These are phyloP conservation scores for Carpatolechia fugitivella DNA, from an alignment of 2,888 invertebrate species.

Conservation along the genomic window DNA sequence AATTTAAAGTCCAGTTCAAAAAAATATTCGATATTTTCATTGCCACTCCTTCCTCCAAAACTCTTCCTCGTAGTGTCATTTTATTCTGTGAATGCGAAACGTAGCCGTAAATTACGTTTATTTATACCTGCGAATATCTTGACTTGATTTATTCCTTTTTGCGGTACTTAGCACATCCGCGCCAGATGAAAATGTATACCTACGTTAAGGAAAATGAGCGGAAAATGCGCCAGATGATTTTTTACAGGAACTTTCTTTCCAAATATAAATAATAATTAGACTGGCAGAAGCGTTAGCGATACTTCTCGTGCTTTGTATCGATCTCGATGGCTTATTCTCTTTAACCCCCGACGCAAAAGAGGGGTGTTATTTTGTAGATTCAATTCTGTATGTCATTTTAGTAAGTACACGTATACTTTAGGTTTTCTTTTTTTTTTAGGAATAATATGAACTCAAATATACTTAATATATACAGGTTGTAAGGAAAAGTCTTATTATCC, in stretches of 20 bases:
- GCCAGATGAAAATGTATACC: slow-evolving; percentile 35
- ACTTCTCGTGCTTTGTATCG: background rate
- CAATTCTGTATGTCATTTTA: too few species aligned
- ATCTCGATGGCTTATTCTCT: too few species aligned
- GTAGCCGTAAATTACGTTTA: slow-evolving; percentile 60
- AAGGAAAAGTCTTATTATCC: too few species aligned
- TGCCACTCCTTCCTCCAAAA: slow-evolving; percentile 23
- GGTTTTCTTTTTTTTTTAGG: too few species aligned
- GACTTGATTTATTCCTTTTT: slow-evolving; percentile 59
- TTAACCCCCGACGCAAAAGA: too few species aligned
- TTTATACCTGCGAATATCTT: slow-evolving; percentile 53
- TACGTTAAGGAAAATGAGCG: slow-evolving; percentile 33
- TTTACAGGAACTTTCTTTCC: too few species aligned
- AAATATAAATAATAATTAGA: too few species aligned
- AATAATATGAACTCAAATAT: too few species aligned
- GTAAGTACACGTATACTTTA: too few species aligned
- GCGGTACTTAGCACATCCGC: slow-evolving; percentile 51
- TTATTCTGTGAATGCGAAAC: slow-evolving; percentile 48
- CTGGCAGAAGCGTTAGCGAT: background rate
- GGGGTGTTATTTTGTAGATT: too few species aligned
- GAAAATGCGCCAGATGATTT: slow-evolving; percentile 24
- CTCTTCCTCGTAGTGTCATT: slow-evolving; percentile 44
- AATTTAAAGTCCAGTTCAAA: too few species aligned
- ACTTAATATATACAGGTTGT: too few species aligned
- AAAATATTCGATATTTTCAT: slow-evolving; percentile 15